Evolutionary conservation across 1,140 invertebrate genomes (phyloP).

Genomic region (Zophobas atratus): DNA sequence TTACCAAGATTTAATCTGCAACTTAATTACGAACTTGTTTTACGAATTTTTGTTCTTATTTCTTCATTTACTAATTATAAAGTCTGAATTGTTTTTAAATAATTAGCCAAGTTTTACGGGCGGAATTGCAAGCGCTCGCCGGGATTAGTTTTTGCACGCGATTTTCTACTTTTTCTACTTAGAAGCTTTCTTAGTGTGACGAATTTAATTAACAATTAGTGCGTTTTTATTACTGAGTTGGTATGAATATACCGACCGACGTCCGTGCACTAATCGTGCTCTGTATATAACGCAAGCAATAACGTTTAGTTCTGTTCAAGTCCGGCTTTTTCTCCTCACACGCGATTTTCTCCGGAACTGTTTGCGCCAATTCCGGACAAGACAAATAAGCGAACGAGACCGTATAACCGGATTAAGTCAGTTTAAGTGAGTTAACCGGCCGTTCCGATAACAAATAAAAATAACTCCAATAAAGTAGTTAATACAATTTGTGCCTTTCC

Average conservation of each 20-base stretch:
- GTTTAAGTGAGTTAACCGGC: conserved; percentile 43
- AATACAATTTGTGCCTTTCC: conserved; percentile 48
- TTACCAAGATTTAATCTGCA: conserved; percentile 61
- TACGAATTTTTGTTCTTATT: conserved; percentile 61
- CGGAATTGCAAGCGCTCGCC: conserved; percentile 48
- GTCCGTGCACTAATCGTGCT: too few relatives aligned
- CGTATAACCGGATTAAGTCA: conserved; percentile 12
- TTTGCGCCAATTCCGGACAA: conserved; percentile 14
- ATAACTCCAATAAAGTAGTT: conserved; percentile 52
- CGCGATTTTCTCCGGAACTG: neutral
- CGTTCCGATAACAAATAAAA: conserved; percentile 52
- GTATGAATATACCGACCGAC: too few relatives aligned
- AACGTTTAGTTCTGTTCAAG: too few relatives aligned
- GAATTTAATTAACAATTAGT: too few relatives aligned
- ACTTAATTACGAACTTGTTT: conserved; percentile 61
- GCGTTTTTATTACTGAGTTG: too few relatives aligned
- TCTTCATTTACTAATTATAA: conserved; percentile 60
- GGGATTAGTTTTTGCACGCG: conserved; percentile 49
- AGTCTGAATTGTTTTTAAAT: conserved; percentile 63
- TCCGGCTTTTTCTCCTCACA: too few relatives aligned
- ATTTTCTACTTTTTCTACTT: neutral
- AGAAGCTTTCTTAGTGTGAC: too few relatives aligned
- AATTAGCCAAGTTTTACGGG: conserved; percentile 57
- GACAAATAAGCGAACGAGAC: conserved; percentile 35
- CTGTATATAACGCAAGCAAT: too few relatives aligned